Percentiles rank a stretch among this genome's conserved stretches.
phyloP scores from a whole-genome alignment of 2,888 invertebrate genomes.

The Platypus cylindrus region DNA sequence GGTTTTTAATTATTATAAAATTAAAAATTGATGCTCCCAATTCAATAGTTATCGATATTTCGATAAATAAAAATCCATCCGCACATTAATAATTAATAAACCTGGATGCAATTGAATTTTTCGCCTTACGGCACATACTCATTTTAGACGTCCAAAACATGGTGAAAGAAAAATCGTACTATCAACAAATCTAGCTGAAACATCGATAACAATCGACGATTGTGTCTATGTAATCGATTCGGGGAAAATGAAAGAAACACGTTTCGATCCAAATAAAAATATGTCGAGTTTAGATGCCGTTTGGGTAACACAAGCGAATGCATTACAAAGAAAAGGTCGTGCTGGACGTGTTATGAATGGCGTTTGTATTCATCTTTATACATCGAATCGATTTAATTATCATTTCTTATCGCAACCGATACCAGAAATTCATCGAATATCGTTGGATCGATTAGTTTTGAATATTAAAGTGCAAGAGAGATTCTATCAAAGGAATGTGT shows the following conservation, averaged over 20 bases:
- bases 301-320: conserved; percentile 87
- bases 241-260: conserved; percentile 86
- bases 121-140: too few species aligned
- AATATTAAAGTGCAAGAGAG: conserved; percentile 58
- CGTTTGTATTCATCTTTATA: conserved; percentile 76
- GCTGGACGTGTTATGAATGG: conserved; percentile 87
- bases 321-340: conserved; percentile 76
- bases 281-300: conserved; percentile 78
- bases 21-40: too few species aligned
- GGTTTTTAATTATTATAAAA: too few species aligned
- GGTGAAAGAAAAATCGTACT: conserved; percentile 78
- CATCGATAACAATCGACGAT: conserved; percentile 90
- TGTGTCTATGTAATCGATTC: conserved; percentile 89
- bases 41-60: too few species aligned
- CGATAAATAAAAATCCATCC: too few species aligned
- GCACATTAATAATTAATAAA: too few species aligned
- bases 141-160: conserved; percentile 45
- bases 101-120: too few species aligned
- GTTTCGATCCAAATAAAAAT: conserved; percentile 68
- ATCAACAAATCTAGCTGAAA: conserved; percentile 89
- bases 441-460: conserved; percentile 69
- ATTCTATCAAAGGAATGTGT: conserved; percentile 26
- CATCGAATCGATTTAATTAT: conserved; percentile 53
- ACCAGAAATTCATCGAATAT: conserved; percentile 82
- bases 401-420: conserved; percentile 61